A percentile compares a stretch with the other conserved stretches of the same genome.
These are phyloP conservation scores for Anthonomus grandis DNA, from an alignment of 1,140 invertebrate species.

Conservation along the genomic window DNA sequence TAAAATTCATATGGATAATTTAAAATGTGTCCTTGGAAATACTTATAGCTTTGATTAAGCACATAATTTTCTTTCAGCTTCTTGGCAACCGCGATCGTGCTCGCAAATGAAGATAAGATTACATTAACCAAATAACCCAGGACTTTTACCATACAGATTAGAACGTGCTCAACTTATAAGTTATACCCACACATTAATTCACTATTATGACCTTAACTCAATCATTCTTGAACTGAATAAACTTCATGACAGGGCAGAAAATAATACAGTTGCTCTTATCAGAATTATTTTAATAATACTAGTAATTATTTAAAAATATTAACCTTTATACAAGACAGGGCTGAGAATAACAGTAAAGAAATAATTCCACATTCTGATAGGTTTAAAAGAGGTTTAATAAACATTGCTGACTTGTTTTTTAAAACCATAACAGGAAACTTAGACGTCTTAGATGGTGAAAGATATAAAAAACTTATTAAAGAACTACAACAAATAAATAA, in stretches of 20 bases:
- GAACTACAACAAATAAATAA: no score
- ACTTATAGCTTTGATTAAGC: background rate
- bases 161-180: no score
- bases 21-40: conserved; percentile 1
- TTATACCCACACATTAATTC: background rate
- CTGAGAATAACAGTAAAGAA: no score
- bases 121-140: no score
- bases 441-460: no score
- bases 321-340: no score
- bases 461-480: no score
- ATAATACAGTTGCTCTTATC: background rate
- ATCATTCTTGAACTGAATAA: conserved; percentile 4
- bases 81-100: background rate
- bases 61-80: background rate
- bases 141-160: no score
- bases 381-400: no score
- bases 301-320: background rate
- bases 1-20: conserved; percentile 5
- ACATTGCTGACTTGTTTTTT: no score
- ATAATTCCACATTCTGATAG: no score
- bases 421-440: no score
- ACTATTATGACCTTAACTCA: conserved; percentile 4
- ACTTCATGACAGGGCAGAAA: background rate
- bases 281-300: background rate
- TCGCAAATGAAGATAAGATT: background rate